These are phyloP conservation scores for Linnaemya vulpina DNA, from an alignment of 2,888 invertebrate genomes.

Conservation along the genomic window DNA sequence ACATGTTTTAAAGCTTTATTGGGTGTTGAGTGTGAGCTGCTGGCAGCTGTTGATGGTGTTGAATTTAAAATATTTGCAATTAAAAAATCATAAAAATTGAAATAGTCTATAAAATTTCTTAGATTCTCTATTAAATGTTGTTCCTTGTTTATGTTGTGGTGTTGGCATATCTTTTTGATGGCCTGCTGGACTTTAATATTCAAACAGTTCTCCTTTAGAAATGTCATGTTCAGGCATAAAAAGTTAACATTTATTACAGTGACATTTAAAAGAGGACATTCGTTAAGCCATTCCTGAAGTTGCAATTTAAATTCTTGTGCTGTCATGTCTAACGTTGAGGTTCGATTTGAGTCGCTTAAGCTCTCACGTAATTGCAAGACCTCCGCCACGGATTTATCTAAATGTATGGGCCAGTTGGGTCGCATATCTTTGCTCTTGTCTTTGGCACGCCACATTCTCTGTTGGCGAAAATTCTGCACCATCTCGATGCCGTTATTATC, in stretches of 20 bases:
- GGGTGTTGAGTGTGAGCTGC: neutral
- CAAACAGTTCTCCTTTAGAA: constrained; percentile 47
- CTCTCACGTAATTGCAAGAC: constrained; percentile 65
- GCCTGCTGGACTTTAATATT: neutral
- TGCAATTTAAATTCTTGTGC: constrained; percentile 17
- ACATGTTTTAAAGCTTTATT: constrained; percentile 58
- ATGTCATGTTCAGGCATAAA: constrained; percentile 64
- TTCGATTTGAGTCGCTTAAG: constrained; percentile 14
- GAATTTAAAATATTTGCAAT: constrained; percentile 74
- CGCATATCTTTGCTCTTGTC: constrained; percentile 17
- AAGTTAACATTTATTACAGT: constrained; percentile 52
- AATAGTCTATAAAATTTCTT: constrained; percentile 80
- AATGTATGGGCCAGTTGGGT: constrained; percentile 75
- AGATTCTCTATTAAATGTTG: constrained; percentile 75
- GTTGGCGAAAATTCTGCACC: constrained; percentile 79
- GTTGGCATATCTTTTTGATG: constrained; percentile 62
- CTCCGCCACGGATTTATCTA: constrained; percentile 73
- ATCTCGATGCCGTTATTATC: constrained; percentile 78
- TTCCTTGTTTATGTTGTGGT: constrained; percentile 39
- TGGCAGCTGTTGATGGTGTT: neutral
- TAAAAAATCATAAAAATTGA: constrained; percentile 82
- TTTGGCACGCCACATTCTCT: constrained; percentile 72
- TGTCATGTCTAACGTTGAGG: neutral
- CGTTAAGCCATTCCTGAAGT: constrained; percentile 37
- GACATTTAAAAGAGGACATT: constrained; percentile 65